Conservation (phyloP, 2,888 invertebrate species). For the Aplocera efformata region DNA sequence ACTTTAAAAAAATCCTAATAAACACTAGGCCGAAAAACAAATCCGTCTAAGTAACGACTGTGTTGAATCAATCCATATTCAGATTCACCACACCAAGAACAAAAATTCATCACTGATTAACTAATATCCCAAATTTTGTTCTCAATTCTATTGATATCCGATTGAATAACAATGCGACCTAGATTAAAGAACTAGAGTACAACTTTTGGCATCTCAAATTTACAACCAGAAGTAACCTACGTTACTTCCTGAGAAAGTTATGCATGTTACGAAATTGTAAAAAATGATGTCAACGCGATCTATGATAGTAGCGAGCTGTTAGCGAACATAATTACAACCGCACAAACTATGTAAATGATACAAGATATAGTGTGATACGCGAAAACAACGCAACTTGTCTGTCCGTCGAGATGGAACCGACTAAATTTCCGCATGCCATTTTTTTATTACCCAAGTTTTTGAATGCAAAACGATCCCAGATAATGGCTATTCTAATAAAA, state of each 20-base stretch:
- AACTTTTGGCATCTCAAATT: not conserved
- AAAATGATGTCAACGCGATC: conserved; percentile 17
- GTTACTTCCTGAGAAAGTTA: conserved; percentile 14
- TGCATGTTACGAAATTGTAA: conserved; percentile 5
- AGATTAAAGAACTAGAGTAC: not conserved
- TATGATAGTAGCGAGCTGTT: no score
- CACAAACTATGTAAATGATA: conserved; percentile 34
- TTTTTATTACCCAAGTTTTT: no score
- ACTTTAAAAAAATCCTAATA: conserved; percentile 1
- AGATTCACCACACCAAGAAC: conserved; percentile 5
- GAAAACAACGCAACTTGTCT: conserved; percentile 34
- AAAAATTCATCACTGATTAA: no score
- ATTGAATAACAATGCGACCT: conserved; percentile 3
- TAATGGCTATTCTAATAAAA: conserved; percentile 4
- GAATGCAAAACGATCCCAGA: no score
- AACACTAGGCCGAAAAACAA: conserved; percentile 9
- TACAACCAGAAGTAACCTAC: conserved; percentile 11
- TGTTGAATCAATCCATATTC: conserved; percentile 4
- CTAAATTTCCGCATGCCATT: conserved; percentile 36
- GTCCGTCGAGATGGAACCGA: conserved; percentile 42
- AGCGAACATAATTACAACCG: conserved; percentile 37
- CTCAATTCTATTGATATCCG: no score
- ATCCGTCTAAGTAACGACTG: not conserved
- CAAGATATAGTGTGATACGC: conserved; percentile 43
- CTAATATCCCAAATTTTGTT: no score